Conservation (phyloP, 2,113 vertebrate genomes). For the Chaetura pelagica region DNA sequence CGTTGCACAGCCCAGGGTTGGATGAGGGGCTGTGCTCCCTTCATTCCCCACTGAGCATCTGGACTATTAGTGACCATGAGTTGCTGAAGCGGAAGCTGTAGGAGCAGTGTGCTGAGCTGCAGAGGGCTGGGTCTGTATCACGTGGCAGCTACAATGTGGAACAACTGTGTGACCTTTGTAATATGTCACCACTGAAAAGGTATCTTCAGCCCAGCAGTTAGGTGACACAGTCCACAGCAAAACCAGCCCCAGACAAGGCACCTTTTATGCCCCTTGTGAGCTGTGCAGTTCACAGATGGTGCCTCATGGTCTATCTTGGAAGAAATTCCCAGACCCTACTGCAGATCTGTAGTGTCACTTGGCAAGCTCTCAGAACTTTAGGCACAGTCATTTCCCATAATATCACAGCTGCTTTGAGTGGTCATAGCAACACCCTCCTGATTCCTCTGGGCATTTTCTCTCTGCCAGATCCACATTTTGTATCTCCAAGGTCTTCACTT, state of each 20-base stretch:
- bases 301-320: neutral
- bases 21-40: neutral
- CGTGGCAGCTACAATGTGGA: neutral
- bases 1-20: neutral
- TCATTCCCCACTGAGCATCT: neutral
- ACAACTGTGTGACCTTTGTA: neutral
- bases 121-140: accelerated
- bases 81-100: neutral
- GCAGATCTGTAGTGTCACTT: neutral
- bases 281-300: neutral
- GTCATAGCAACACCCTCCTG: neutral
- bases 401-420: neutral
- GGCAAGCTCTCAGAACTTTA: neutral
- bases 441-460: neutral
- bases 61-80: neutral
- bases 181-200: neutral
- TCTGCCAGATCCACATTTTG: neutral
- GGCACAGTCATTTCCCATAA: accelerated
- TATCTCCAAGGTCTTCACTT: neutral
- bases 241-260: neutral
- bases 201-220: neutral
- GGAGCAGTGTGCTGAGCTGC: neutral
- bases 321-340: neutral
- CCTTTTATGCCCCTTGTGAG: neutral
- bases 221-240: accelerated